These are phyloP conservation scores for Yasuhikotakia modesta DNA, from an alignment of 2,797 vertebrate genomes.

Conservation along the genomic window DNA sequence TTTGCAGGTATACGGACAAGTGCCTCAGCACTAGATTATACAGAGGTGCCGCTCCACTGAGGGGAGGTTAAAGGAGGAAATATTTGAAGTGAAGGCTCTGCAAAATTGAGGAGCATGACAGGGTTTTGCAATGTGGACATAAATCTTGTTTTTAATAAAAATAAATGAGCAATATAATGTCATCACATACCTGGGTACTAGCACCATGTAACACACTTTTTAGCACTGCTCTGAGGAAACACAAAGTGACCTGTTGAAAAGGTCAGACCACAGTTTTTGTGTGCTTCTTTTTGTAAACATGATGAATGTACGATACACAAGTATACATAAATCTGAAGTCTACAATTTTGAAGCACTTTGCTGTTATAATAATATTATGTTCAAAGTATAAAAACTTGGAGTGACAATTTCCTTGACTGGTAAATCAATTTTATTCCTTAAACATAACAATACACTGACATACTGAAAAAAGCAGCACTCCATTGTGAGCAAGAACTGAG, in stretches of 20 bases:
- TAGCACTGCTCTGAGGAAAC: neutral
- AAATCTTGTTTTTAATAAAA: conserved; percentile 28
- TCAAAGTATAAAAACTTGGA: neutral
- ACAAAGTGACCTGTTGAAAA: conserved; percentile 18
- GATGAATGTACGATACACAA: neutral
- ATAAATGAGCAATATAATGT: conserved; percentile 13
- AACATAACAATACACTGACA: neutral
- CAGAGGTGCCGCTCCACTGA: conserved; percentile 8
- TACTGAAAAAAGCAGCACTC: neutral
- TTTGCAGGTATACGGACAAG: conserved; percentile 37
- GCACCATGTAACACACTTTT: conserved; percentile 22
- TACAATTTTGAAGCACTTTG: neutral
- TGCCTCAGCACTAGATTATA: conserved; percentile 37
- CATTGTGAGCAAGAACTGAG: neutral
- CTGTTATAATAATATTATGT: no score
- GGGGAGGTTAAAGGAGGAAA: conserved; percentile 33
- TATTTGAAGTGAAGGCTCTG: conserved; percentile 25
- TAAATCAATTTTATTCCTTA: conserved; percentile 2
- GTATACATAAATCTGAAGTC: neutral
- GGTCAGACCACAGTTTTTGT: neutral
- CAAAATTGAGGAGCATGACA: conserved; percentile 28
- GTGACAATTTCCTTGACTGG: neutral
- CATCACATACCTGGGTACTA: conserved; percentile 20
- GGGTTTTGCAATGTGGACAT: conserved; percentile 46
- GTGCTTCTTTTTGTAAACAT: neutral